Evolutionary conservation across 2,113 vertebrate genomes (phyloP).

Genomic region (Geococcyx californianus): DNA sequence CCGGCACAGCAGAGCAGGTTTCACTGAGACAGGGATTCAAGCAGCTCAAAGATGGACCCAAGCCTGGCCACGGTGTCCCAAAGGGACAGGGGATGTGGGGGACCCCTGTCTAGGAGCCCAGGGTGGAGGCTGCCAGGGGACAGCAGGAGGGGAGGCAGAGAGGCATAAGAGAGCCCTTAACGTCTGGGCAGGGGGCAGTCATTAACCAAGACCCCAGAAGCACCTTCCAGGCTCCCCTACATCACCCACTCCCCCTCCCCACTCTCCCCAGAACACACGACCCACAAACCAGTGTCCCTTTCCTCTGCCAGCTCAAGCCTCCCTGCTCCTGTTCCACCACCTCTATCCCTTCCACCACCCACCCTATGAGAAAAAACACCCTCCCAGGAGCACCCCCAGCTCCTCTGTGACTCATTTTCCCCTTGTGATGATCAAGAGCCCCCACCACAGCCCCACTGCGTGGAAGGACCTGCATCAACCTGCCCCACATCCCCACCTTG

Average conservation of each 20-base stretch:
- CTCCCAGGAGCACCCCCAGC: neutral
- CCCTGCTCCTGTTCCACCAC: neutral
- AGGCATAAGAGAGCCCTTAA: neutral
- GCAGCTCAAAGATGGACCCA: neutral
- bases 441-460: too few relatives aligned
- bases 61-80: neutral
- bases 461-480: neutral
- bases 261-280: neutral
- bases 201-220: neutral
- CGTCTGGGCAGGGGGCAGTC: rapidly evolving
- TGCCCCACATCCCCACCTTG: neutral
- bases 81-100: neutral
- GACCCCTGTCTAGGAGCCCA: neutral
- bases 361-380: neutral
- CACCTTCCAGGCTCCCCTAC: neutral
- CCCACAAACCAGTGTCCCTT: neutral
- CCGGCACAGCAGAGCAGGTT: neutral
- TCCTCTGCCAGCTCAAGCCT: neutral
- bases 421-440: rapidly evolving
- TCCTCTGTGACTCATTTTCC: neutral
- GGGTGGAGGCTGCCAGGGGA: neutral
- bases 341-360: neutral
- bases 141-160: neutral
- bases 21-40: neutral
- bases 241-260: too few relatives aligned